Conservation (phyloP, 2,797 vertebrate genomes). For the Spea hammondii region DNA sequence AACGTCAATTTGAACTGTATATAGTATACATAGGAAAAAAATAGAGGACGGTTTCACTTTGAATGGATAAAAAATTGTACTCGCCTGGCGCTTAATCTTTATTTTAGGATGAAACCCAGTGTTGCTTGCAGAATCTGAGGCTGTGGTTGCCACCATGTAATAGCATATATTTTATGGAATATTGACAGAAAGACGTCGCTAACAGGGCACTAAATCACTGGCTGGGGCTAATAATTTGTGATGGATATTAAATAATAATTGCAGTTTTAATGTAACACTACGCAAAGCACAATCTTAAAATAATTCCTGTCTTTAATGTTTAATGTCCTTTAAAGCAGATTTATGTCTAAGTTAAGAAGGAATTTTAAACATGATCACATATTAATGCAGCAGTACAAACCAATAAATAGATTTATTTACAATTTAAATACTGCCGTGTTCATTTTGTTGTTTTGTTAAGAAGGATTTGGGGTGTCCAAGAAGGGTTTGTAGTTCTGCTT, state of each 20-base stretch:
- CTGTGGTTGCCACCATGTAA: neutral
- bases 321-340: too few relatives aligned
- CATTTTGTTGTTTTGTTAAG: too few relatives aligned
- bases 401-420: too few relatives aligned
- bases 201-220: neutral
- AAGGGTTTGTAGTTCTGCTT: too few relatives aligned
- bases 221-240: neutral
- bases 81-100: neutral
- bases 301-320: too few relatives aligned
- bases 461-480: too few relatives aligned
- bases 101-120: neutral
- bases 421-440: too few relatives aligned
- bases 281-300: neutral
- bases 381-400: too few relatives aligned
- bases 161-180: slow-evolving; percentile 1
- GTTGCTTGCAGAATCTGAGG: neutral
- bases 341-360: too few relatives aligned
- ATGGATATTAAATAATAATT: slow-evolving; percentile 6
- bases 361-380: too few relatives aligned
- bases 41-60: neutral
- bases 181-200: neutral
- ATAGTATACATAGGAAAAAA: neutral
- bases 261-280: neutral
- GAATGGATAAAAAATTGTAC: neutral
- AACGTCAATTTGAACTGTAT: too few relatives aligned